Conservation (phyloP, 2,113 vertebrate genomes). For the Nyctereutes procyonoides region DNA sequence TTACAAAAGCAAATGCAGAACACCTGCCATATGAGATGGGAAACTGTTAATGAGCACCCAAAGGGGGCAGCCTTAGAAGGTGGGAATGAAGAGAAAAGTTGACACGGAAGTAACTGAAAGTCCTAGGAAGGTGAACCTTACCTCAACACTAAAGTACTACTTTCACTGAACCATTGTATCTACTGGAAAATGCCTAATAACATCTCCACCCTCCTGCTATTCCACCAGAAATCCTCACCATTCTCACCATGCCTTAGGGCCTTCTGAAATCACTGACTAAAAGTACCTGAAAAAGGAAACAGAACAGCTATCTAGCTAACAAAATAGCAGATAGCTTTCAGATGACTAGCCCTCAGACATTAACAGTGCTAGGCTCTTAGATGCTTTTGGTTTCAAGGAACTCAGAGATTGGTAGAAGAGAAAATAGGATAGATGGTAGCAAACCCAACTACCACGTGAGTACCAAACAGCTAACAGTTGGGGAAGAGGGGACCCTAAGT, state of each 20-base stretch:
- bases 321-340: slow-evolving; percentile 46
- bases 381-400: slow-evolving; percentile 40
- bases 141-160: neutral
- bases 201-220: neutral
- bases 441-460: neutral
- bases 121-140: slow-evolving; percentile 15
- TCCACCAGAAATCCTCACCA: neutral
- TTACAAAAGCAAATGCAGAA: slow-evolving; percentile 63
- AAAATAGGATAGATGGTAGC: slow-evolving; percentile 13
- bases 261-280: slow-evolving; percentile 50
- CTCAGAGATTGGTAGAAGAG: slow-evolving; percentile 44
- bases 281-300: slow-evolving; percentile 40
- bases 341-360: slow-evolving; percentile 36
- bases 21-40: slow-evolving; percentile 36
- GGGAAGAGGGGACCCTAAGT: neutral
- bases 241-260: neutral
- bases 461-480: neutral
- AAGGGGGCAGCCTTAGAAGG: neutral
- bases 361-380: neutral
- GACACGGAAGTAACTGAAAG: slow-evolving; percentile 14
- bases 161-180: neutral
- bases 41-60: slow-evolving; percentile 16
- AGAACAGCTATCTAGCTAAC: slow-evolving; percentile 39
- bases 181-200: slow-evolving; percentile 47
- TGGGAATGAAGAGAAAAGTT: neutral